Base-by-base conservation (phyloP, 2,113 vertebrate genomes). In the Tragelaphus scriptus region DNA sequence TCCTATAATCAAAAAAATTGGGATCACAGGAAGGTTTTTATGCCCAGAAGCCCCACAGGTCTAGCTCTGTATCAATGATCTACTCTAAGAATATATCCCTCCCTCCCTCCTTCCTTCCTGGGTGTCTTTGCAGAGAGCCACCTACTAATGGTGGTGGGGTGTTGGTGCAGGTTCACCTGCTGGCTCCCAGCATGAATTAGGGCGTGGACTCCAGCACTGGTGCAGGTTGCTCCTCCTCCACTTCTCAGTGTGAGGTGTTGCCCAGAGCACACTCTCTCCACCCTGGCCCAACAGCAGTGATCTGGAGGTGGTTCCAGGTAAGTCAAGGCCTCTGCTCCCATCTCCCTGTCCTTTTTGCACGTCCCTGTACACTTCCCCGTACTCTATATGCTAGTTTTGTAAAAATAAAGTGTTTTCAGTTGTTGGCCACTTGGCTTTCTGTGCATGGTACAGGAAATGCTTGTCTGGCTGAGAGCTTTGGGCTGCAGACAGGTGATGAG, bases 181-280 rank as follows among this genome's bases (percentile, higher is more conserved):
- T 0, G 36, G n/a, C 68, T 40, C 21, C 19, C 68, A 25, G 68
- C 21, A 23, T 99, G 97, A 99, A 99, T 87, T 99, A 99, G 97
- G 99, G 99, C 96, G 99, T 99, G 98, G 99, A 99, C 3, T 99
- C 99, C 88, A 99, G 99, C 82, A 97, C 99, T n/a, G 99, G 99
- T 91, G 99, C 99, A 25, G 99, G 99, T 71, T 99, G 99, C 95
- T 99, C 99, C 79, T 99, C 99, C 97, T 99, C 99, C 84, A 99
- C 99, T 84, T 97, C 99, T 84, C 98, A 99, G 98, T 99, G 99
- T 88, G 40, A 26, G 40, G 12, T 44, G 40, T 7, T 44, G 23
- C 23, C 40, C 40, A 14, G 40, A 0, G 98, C 99, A 89, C 99
- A 99, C 68, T 99, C 98, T 8, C 99, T 99, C 82, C 99, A 99